Percentiles rank a stretch among this genome's conserved stretches.
phyloP scores from a whole-genome alignment of 1,140 invertebrate species.

The Drosophila tani region DNA sequence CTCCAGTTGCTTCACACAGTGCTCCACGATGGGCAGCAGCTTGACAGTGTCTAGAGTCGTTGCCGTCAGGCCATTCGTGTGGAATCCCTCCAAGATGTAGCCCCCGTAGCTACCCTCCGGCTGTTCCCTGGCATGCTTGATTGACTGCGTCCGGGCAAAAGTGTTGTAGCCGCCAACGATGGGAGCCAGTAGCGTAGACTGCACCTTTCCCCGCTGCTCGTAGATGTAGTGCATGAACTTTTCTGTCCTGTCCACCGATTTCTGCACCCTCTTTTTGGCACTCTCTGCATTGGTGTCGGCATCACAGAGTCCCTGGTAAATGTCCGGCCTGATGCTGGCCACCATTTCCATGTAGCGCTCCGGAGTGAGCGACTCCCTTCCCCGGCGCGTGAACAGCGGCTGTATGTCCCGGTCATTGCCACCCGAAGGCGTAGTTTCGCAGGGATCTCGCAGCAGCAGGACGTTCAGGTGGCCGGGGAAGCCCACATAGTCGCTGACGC shows the following conservation, averaged over 20 bases:
- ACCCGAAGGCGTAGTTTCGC: constrained; percentile 87
- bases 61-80: constrained; percentile 88
- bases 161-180: constrained; percentile 91
- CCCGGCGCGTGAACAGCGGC: constrained; percentile 90
- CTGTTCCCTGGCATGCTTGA: constrained; percentile 87
- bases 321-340: constrained; percentile 91
- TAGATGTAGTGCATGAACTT: constrained; percentile 88
- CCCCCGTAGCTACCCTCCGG: constrained; percentile 86
- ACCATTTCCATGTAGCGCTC: constrained; percentile 90
- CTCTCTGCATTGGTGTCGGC: constrained; percentile 90
- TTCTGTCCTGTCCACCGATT: constrained; percentile 88
- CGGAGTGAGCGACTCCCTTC: constrained; percentile 88
- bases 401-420: constrained; percentile 89
- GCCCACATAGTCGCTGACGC: constrained; percentile 87
- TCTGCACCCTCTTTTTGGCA: constrained; percentile 89
- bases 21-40: constrained; percentile 86
- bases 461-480: constrained; percentile 88
- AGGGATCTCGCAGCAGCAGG: constrained; percentile 89
- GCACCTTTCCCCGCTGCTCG: constrained; percentile 86
- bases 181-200: constrained; percentile 86
- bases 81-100: constrained; percentile 92
- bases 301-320: constrained; percentile 92
- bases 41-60: constrained; percentile 86
- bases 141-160: constrained; percentile 87
- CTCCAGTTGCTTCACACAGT: constrained; percentile 89